phyloP scores from a whole-genome alignment of 2,113 vertebrate species.

The Epinephelus fuscoguttatus region DNA sequence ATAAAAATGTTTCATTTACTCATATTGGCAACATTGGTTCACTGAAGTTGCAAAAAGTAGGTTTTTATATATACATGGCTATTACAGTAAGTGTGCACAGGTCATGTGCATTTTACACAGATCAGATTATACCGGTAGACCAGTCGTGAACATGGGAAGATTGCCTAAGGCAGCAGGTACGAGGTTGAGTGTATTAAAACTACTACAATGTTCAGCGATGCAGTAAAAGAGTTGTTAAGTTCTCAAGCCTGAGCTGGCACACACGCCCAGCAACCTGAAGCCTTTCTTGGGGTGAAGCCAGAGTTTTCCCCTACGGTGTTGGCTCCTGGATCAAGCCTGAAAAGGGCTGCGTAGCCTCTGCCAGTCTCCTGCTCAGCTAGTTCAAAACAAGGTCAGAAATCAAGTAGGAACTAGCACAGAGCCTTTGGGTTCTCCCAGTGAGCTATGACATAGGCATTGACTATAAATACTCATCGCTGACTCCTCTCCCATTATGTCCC shows the following conservation, averaged over 20 bases:
- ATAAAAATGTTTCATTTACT: not conserved
- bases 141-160: not conserved
- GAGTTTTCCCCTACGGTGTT: constrained; percentile 12
- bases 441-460: constrained; percentile 28
- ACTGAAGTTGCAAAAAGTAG: not conserved
- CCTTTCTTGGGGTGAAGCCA: constrained; percentile 41
- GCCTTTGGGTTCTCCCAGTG: constrained; percentile 43
- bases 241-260: constrained; percentile 11
- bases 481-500: constrained; percentile 28
- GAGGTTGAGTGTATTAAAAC: not conserved
- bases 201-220: constrained; percentile 1
- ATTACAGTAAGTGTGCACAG: not conserved
- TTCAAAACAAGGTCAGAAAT: constrained; percentile 71
- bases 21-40: not conserved
- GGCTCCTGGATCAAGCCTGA: constrained; percentile 30
- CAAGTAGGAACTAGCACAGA: constrained; percentile 43
- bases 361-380: constrained; percentile 26
- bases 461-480: constrained; percentile 73
- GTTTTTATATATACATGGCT: not conserved
- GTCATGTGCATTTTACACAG: constrained; percentile 5
- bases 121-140: constrained; percentile 5
- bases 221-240: constrained; percentile 1
- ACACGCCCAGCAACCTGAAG: constrained; percentile 29
- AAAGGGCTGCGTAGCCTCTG: constrained; percentile 35
- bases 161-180: not conserved